Conservation (phyloP, 2,888 invertebrate genomes). For the Dinocampus coccinellae region DNA sequence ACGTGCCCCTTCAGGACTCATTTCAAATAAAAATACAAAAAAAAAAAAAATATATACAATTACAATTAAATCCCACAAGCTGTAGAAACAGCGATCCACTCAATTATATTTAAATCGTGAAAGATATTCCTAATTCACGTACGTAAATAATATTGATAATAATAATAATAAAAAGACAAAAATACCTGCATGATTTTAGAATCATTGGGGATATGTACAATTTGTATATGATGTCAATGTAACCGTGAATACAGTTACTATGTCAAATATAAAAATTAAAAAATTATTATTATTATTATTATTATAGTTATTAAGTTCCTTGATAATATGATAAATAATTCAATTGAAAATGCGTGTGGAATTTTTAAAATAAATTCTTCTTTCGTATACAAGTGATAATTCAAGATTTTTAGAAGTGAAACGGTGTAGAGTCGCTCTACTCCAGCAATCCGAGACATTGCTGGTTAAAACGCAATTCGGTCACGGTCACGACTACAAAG, state of each 20-base stretch:
- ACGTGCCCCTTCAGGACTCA: background rate
- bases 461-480: conserved; percentile 48
- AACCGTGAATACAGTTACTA: conserved; percentile 21
- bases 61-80: background rate
- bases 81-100: background rate
- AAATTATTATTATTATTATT: too few relatives aligned
- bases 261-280: conserved; percentile 17
- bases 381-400: background rate
- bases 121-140: background rate
- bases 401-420: background rate
- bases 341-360: too few relatives aligned
- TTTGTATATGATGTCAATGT: conserved; percentile 14
- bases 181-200: background rate
- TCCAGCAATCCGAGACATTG: too few relatives aligned
- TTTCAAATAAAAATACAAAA: background rate
- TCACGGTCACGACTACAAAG: conserved; percentile 54
- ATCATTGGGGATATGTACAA: conserved; percentile 1
- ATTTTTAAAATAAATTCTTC: background rate
- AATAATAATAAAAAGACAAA: background rate
- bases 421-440: background rate
- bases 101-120: background rate
- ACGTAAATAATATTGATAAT: too few relatives aligned
- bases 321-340: background rate
- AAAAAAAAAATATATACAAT: background rate
- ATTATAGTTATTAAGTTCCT: background rate